Percentiles rank a stretch among this genome's conserved stretches.
Conservation (phyloP, 2,888 invertebrate genomes). For the Cosmia pyralina region DNA sequence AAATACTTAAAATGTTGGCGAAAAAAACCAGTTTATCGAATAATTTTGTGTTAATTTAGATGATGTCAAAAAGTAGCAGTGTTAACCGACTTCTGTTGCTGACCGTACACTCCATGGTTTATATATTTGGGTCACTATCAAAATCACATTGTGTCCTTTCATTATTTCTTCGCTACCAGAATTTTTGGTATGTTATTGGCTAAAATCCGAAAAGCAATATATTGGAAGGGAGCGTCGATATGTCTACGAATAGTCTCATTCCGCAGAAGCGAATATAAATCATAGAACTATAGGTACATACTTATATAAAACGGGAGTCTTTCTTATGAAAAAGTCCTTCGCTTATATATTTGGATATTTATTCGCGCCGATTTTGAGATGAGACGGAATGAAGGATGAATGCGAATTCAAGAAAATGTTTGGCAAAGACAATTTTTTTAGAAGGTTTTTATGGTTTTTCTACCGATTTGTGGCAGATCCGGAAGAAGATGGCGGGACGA, state of each 20-base stretch:
- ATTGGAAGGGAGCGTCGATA: conserved; percentile 43
- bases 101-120: too few relatives aligned
- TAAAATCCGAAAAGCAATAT: conserved; percentile 51
- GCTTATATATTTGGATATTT: conserved; percentile 31
- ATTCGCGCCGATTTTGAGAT: conserved; percentile 31
- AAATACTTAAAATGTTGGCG: too few relatives aligned
- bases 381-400: conserved; percentile 3
- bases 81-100: too few relatives aligned
- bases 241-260: conserved; percentile 60
- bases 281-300: conserved; percentile 32
- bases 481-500: neutral
- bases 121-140: conserved; percentile 8
- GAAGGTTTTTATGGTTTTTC: neutral
- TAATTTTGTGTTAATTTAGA: too few relatives aligned
- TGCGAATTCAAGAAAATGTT: conserved; percentile 4
- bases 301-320: conserved; percentile 18
- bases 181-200: conserved; percentile 45
- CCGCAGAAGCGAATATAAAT: conserved; percentile 49
- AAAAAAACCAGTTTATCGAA: too few relatives aligned
- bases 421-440: neutral
- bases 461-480: neutral
- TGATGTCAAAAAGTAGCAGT: too few relatives aligned
- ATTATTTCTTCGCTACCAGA: conserved; percentile 39
- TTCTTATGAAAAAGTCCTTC: conserved; percentile 25
- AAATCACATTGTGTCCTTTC: conserved; percentile 26